Evolutionary conservation across 2,888 invertebrate species (phyloP), one percentile per base, ranked within the genome.

Genomic region (Acrobasis suavella): DNA sequence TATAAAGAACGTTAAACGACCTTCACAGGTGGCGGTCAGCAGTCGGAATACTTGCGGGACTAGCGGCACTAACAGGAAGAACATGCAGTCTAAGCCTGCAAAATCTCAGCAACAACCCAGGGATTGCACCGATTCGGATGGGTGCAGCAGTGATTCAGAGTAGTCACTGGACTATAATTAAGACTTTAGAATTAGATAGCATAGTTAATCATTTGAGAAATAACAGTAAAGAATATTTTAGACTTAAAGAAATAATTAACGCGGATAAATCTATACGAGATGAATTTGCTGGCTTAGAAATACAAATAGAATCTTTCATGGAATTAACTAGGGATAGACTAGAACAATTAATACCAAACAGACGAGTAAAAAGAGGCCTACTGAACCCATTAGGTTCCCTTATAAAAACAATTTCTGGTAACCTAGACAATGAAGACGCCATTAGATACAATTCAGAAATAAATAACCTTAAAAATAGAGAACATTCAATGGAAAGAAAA

Each of bases 1-100:
- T 16, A 61, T 64, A 39, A 64, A 62, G 50, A 60, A 65, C 38
- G 49, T 62, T n/a, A 65, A 62, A 60, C 62, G 65, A 42, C 62
- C 65, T 62, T 16, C 50, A 16, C 50, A 50, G 50, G 50, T 50
- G 50, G 50, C 50, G 16, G 16, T 9, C 16, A 16, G 50, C 50
- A 50, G 50, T 50, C 50, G 16, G 16, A 32, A 52, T 52, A 52
- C 52, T 52, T 52, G 50, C 16, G 50, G 50, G 50, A 50, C 15
- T 50, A 50, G 50, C 50, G 50, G 22, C 22, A 22, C 22, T 22
- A 22, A 5, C 22, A 5, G 50, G 50, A 50, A 50, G 50, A 50
- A 9, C 16, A 50, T 50, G 50, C 50, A 50, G 50, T 16, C 50
- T 50, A 50, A 50, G 16, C 12, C 38, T 58, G 9, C 58, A 64